Base-by-base conservation (phyloP, 2,888 invertebrate genomes). In the Drosophila bunnanda region DNA sequence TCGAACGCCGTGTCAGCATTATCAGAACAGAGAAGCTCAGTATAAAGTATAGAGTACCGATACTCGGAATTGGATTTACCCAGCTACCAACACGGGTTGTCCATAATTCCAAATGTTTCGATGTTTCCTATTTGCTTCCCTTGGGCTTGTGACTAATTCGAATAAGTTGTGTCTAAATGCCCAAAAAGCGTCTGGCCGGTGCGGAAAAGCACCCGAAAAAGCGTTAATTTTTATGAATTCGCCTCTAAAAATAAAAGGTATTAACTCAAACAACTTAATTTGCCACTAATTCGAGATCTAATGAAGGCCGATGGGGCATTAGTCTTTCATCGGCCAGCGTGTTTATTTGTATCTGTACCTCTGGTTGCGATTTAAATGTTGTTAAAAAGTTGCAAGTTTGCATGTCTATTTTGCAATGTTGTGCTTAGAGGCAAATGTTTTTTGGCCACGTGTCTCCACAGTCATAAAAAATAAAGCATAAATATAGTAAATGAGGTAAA, bases 181-280 rank as follows among this genome's bases (percentile, higher is more conserved):
- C 48, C 52, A 60, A 32, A 32, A 28, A 30, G 44, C 48, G 55
- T 46, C 44, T 53, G 55, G 55, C 10, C 32, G 43, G 36, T 62
- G 64, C 72, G 64, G 64, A 72, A 72, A 72, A 71, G 62, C 71
- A 71, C 72, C 71, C 57, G 41, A 64, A 54, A 64, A 71, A 71
- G 72, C 72, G 72, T 71, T 72, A 72, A 72, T 72, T 72, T 72
- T 43, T 68, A 56, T 43, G 64, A 64, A 22, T 71, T 54, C 57
- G 46, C 53, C 56, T 48, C 56, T 41, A 44, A 57, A 62, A 58
- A 54, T 53, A 62, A 52, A 71, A 57, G 44, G 64, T n/a, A 32
- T 50, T 28, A 12, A 36, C 39, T 48, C 32, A 71, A 69, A 59
- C 41, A 70, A 69, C 69, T 70, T 70, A 71, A 71, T 57, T 71